These are phyloP conservation scores for Dysidea cf. avara DNA, from an alignment of 37 sponge, comb jelly and placozoan species.

Conservation along the genomic window DNA sequence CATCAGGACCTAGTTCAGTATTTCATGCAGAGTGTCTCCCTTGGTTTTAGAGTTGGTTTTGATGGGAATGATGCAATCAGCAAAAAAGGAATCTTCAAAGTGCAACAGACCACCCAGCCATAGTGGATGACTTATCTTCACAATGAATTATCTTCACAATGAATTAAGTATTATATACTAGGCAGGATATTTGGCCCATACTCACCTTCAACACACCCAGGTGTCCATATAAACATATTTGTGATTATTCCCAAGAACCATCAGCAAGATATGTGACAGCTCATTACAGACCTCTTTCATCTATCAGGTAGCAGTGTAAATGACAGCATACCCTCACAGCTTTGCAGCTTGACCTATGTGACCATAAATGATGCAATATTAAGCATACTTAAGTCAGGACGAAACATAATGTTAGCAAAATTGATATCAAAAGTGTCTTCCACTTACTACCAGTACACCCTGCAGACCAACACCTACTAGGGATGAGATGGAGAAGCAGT, in stretches of 20 bases:
- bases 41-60: conserved; percentile 2
- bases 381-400: background rate
- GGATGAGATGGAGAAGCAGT: conserved; percentile 16
- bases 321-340: background rate
- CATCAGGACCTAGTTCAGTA: conserved; percentile 2
- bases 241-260: conserved; percentile 14
- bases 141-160: background rate
- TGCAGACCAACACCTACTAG: conserved; percentile 13
- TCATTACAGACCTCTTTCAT: no score
- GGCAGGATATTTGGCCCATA: background rate
- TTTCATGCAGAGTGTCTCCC: background rate
- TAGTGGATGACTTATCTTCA: background rate
- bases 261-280: conserved; percentile 18
- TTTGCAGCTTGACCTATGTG: conserved; percentile 10
- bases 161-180: no score
- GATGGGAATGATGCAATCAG: no score
- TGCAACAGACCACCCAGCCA: no score
- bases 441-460: conserved; percentile 35
- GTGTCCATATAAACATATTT: conserved; percentile 4
- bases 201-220: background rate
- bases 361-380: conserved; percentile 22
- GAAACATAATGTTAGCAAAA: conserved; percentile 20
- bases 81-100: no score
- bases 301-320: conserved; percentile 20
- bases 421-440: conserved; percentile 34